Conservation (phyloP, 2,113 vertebrate species). For the Campylomormyrus tamandua region DNA sequence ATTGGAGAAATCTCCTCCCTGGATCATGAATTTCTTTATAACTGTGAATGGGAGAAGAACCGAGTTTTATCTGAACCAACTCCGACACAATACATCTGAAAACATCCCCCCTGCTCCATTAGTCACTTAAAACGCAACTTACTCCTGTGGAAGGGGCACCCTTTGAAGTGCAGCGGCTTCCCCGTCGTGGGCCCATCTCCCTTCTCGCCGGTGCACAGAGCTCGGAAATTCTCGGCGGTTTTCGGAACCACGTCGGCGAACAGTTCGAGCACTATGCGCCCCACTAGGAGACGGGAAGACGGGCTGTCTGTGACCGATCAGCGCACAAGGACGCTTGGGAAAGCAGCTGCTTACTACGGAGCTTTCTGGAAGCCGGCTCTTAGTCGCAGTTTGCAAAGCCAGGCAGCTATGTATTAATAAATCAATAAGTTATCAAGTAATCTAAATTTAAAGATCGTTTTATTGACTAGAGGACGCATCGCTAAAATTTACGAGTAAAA, state of each 20-base stretch:
- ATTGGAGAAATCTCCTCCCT: conserved; percentile 95
- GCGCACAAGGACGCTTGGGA: background rate
- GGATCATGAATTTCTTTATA: conserved; percentile 97
- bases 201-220: conserved; percentile 90
- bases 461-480: background rate
- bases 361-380: background rate
- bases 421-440: background rate
- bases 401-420: background rate
- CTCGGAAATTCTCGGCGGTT: conserved; percentile 92
- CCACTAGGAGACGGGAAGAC: conserved; percentile 56
- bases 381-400: background rate
- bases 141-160: conserved; percentile 95
- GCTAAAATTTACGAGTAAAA: background rate
- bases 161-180: conserved; percentile 90
- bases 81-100: background rate
- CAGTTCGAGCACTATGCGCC: conserved; percentile 82
- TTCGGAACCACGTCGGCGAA: conserved; percentile 88
- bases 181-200: conserved; percentile 76
- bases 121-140: conserved; percentile 34
- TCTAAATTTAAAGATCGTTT: background rate
- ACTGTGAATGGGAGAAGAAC: conserved; percentile 54
- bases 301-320: background rate
- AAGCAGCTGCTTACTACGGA: background rate
- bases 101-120: background rate
- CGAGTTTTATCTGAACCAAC: too few relatives aligned